Evolutionary conservation across 2,113 vertebrate genomes (phyloP), one percentile per base, ranked within the genome.

Genomic region (Baryphthengus martii): DNA sequence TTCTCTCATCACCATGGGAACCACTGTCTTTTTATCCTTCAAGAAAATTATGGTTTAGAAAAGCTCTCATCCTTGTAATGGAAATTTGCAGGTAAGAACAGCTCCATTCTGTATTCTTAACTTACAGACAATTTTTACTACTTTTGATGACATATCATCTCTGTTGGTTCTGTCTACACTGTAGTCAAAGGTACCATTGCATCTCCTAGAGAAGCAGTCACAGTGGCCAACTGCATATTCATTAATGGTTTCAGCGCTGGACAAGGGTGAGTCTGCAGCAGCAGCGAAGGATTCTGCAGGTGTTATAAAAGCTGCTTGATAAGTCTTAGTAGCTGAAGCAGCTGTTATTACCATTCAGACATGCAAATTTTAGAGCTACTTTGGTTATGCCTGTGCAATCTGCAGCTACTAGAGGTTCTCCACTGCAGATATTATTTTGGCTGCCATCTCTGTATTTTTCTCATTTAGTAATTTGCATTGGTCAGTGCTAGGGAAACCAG

Each of bases 1-100:
- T 76, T 70, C 62, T 66, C 42, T 71, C 79, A 90, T 97, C 92
- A 86, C 94, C 85, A 93, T 94, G 90, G 92, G 88, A 94, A 96
- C 92, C 40, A 66, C 53, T 58, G 53, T 47, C 53, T 88, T 88
- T 91, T 83, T 73, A 82, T 88, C 49, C 31, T 83, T 66, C 67
- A 88, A 90, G 75, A 90, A 80, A 73, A 93, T 65, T 70, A 61
- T 26, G 45, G 62, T 94, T 92, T 74, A 93, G 63, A 77, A 88
- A 85, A 88, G 40, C 79, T 88, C 45, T 96, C 72, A 80, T 89
- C 58, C 82, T 88, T 94, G 85, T 73, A 90, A 90, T 82, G 62
- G 82, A 95, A 96, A 91, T 95, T 75, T 72, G 26, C 85, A 90
- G 53, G 44, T 90, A 65, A 95, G 67, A 88, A 58, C 53, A 62